Evolutionary conservation across 2,797 vertebrate species (phyloP).

Genomic region (Champsocephalus gunnari): DNA sequence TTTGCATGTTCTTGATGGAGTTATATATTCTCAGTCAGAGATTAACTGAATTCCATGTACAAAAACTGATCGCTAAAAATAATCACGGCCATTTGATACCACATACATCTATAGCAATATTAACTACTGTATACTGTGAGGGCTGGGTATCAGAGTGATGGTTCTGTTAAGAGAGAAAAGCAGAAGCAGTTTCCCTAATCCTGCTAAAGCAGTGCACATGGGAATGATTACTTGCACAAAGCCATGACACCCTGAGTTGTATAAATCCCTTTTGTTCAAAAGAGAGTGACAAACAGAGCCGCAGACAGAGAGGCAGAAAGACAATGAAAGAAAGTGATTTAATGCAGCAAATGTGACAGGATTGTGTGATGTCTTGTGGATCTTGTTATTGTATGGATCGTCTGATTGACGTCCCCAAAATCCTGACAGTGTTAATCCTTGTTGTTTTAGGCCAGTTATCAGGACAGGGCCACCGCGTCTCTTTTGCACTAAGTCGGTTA

Average conservation of each 20-base stretch:
- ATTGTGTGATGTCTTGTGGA: slow-evolving; percentile 54
- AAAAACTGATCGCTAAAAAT: background rate
- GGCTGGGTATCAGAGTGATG: slow-evolving; percentile 46
- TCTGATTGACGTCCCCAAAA: slow-evolving; percentile 35
- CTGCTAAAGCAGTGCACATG: slow-evolving; percentile 75
- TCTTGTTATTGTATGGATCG: slow-evolving; percentile 63
- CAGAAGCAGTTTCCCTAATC: slow-evolving; percentile 77
- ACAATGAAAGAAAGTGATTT: slow-evolving; percentile 69
- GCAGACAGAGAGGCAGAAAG: slow-evolving; percentile 37
- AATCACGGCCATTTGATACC: slow-evolving; percentile 37
- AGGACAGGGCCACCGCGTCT: background rate
- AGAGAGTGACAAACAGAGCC: slow-evolving; percentile 61
- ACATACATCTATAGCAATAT: background rate
- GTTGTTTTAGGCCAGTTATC: slow-evolving; percentile 43
- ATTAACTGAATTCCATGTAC: background rate
- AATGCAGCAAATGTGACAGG: slow-evolving; percentile 68
- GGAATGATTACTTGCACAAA: slow-evolving; percentile 81
- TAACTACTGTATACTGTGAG: slow-evolving; percentile 24
- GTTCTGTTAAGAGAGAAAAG: slow-evolving; percentile 64
- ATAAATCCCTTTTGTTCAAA: slow-evolving; percentile 80
- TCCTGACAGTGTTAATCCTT: slow-evolving; percentile 30
- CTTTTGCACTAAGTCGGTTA: slow-evolving; percentile 34
- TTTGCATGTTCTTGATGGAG: slow-evolving; percentile 11
- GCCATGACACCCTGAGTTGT: slow-evolving; percentile 78
- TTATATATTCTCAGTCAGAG: background rate